Base-by-base conservation (phyloP, 2,888 invertebrate genomes). In the Eulithis testata region DNA sequence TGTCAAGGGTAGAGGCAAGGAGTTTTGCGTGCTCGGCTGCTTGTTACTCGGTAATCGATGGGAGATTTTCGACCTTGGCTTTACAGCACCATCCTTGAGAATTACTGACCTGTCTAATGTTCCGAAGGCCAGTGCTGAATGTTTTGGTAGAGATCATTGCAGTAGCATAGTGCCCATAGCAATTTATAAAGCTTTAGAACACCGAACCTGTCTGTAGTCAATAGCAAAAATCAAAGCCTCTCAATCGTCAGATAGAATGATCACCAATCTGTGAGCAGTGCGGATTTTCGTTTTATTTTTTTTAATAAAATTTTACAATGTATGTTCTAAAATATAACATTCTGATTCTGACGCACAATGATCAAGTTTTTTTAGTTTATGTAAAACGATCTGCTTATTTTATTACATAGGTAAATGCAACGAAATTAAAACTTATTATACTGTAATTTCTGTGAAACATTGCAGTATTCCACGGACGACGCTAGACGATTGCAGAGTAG, bases 11-110 rank as follows among this genome's bases (percentile, higher is more conserved):
- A 85, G 75, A 75, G 81, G 79, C 79, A 76, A 81, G 85, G 81
- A 86, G 88, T 88, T 91, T 91, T 89, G 93, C 92, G 92, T 92
- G 92, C 82, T 80, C 68, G 74, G 68, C 74, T 74, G 79, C 77
- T 78, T 76, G 77, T 72, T 77, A 73, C 75, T 79, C 66, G 76
- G 76, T 84, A 91, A 91, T 91, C 90, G 92, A 91, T 91, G 90
- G 77, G 86, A 90, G 90, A 91, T 90, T 88, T 87, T 75, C 84
- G 89, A 90, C 93, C 92, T 93, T 92, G 90, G 82, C 79, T 84
- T 71, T 76, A 83, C 82, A 80, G 69, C 80, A 77, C 81, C 82
- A 89, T 89, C 90, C 90, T 90, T 89, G 87, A 82, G 64, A 78
- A 82, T 73, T 78, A 80, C 83, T 85, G 83, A 87, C 85, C 85